A percentile compares a stretch with the other conserved stretches of the same genome.
phyloP scores from a whole-genome alignment of 2,888 invertebrate genomes.

The Abscondita cerata region DNA sequence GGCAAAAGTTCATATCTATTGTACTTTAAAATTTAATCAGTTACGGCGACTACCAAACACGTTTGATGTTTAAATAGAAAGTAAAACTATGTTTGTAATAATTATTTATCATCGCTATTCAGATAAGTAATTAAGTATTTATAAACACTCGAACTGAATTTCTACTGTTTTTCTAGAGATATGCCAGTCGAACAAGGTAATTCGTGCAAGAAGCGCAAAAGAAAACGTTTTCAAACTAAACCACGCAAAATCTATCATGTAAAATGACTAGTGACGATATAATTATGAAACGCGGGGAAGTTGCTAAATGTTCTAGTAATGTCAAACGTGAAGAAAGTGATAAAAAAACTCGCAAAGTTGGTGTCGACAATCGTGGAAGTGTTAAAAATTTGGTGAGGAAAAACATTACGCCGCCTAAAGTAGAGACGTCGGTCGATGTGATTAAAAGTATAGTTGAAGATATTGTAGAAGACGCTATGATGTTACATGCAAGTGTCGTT shows the following conservation, averaged over 20 bases:
- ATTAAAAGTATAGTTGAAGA: background rate
- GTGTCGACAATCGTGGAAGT: background rate
- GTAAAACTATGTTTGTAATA: too few species aligned
- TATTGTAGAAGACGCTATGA: background rate
- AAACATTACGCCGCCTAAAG: background rate
- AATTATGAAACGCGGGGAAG: conserved; percentile 9
- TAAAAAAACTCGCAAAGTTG: background rate
- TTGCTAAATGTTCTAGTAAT: background rate
- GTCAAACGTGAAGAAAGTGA: background rate
- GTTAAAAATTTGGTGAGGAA: too few species aligned
- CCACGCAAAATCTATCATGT: background rate
- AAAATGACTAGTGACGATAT: conserved; percentile 18
- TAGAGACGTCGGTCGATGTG: background rate
- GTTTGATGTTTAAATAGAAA: too few species aligned
- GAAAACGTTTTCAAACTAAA: background rate
- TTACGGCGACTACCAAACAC: too few species aligned
- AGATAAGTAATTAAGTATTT: conserved; percentile 1
- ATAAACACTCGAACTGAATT: conserved; percentile 8
- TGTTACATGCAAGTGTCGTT: background rate
- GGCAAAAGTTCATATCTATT: too few species aligned
- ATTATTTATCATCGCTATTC: too few species aligned
- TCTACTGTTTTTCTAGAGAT: background rate
- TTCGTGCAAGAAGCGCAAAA: background rate
- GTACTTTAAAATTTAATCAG: too few species aligned
- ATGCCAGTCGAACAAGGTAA: background rate